Percentiles rank a stretch among this genome's conserved stretches.
Evolutionary conservation across 1,140 invertebrate species (phyloP).

Genomic region (Drosophila azteca): DNA sequence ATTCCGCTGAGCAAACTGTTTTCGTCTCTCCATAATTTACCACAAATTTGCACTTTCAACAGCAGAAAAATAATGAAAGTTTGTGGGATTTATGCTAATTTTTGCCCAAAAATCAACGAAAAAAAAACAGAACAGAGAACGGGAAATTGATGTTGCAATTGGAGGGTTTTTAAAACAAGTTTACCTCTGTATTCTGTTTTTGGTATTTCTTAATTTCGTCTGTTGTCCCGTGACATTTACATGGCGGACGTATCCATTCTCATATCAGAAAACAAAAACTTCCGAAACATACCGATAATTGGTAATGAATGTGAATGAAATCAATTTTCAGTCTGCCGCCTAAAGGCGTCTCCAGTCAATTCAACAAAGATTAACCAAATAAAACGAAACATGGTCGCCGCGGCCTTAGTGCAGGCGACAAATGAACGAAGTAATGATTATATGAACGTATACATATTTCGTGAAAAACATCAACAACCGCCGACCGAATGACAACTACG

Average conservation of each 20-base stretch:
- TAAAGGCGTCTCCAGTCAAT: background rate
- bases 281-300: conserved; percentile 7
- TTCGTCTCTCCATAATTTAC: conserved; percentile 1
- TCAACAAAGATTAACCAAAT: no score
- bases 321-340: background rate
- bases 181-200: conserved; percentile 59
- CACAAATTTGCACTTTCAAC: conserved; percentile 5
- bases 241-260: conserved; percentile 25
- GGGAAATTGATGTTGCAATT: conserved; percentile 40
- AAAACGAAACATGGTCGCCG: no score
- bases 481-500: conserved; percentile 34
- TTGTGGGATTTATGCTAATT: background rate
- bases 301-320: conserved; percentile 4
- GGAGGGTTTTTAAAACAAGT: conserved; percentile 63
- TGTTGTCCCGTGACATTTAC: conserved; percentile 64
- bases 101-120: background rate
- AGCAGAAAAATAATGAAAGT: conserved; percentile 4
- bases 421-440: no score
- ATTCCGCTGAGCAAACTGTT: conserved; percentile 33
- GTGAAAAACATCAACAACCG: no score
- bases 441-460: no score
- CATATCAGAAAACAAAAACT: no score
- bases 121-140: background rate
- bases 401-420: no score
- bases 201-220: conserved; percentile 4